A percentile compares a stretch with the other conserved stretches of the same genome.
Conservation (phyloP, 1,140 invertebrate species). For the Mylabris phalerata region DNA sequence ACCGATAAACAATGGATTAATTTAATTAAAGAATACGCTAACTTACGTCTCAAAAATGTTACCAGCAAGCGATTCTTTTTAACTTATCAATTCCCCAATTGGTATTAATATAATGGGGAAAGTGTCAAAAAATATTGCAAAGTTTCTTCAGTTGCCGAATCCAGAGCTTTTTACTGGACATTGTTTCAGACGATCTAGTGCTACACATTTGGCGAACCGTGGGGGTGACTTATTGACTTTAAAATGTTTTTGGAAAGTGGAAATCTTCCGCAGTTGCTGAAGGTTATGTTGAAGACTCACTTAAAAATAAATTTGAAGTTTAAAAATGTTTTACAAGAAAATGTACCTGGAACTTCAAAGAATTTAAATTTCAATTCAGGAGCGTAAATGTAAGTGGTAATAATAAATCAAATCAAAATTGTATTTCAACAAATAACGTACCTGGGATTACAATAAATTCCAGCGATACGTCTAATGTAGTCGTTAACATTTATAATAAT, state of each 20-base stretch:
- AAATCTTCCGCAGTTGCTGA: constrained; percentile 8
- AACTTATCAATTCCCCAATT: constrained; percentile 6
- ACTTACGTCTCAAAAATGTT: constrained; percentile 3
- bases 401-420: neutral
- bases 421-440: neutral
- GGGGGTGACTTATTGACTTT: constrained; percentile 3
- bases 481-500: constrained; percentile 1
- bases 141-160: constrained; percentile 1
- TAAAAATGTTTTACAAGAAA: too few species aligned
- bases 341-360: too few species aligned
- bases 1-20: constrained; percentile 5
- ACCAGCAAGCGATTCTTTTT: constrained; percentile 6
- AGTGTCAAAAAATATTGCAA: neutral
- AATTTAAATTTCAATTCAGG: too few species aligned
- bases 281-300: too few species aligned
- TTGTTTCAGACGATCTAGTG: constrained; percentile 7
- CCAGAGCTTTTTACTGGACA: too few species aligned
- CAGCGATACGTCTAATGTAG: neutral
- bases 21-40: constrained; percentile 8
- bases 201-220: constrained; percentile 10
- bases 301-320: too few species aligned
- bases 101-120: constrained; percentile 15
- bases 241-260: constrained; percentile 3
- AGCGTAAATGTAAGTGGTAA: too few species aligned
- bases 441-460: neutral